Evolutionary conservation across 2,113 vertebrate genomes (phyloP).

Genomic region (Sander vitreus): DNA sequence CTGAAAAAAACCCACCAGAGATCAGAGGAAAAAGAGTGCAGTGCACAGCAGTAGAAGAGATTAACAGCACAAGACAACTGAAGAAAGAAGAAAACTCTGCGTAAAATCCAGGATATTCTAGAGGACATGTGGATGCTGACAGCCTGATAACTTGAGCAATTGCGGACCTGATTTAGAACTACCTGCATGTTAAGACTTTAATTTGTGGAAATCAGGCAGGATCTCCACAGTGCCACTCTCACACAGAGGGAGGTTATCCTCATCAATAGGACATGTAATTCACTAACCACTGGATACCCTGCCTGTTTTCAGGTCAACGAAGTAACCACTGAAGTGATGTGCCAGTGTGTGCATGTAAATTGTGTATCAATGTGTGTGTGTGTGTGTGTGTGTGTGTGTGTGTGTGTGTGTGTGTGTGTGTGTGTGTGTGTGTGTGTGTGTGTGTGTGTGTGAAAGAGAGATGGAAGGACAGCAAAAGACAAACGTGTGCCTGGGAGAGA

Average conservation of each 20-base stretch:
- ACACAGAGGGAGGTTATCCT: conserved; percentile 48
- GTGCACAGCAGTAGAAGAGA: not conserved
- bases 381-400: not conserved
- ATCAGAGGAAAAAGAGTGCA: not conserved
- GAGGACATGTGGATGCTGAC: conserved; percentile 34
- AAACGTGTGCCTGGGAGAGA: not conserved
- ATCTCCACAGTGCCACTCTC: conserved; percentile 26
- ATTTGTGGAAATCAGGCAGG: conserved; percentile 60
- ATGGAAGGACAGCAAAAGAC: not conserved
- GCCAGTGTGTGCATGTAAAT: conserved; percentile 10
- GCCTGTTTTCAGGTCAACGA: conserved; percentile 4
- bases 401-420: not conserved
- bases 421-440: not conserved
- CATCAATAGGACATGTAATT: conserved; percentile 60
- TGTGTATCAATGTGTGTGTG: not conserved
- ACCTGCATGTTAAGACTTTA: conserved; percentile 42
- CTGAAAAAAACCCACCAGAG: not conserved
- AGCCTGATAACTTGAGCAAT: conserved; percentile 23
- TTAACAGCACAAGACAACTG: not conserved
- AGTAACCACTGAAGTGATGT: conserved; percentile 35
- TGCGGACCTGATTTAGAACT: conserved; percentile 30
- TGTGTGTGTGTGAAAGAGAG: not conserved
- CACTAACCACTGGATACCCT: conserved; percentile 29
- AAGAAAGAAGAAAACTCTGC: conserved; percentile 12
- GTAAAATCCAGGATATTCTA: conserved; percentile 24